phyloP scores from a whole-genome alignment of 2,113 vertebrate genomes.

The Cichladusa arquata region DNA sequence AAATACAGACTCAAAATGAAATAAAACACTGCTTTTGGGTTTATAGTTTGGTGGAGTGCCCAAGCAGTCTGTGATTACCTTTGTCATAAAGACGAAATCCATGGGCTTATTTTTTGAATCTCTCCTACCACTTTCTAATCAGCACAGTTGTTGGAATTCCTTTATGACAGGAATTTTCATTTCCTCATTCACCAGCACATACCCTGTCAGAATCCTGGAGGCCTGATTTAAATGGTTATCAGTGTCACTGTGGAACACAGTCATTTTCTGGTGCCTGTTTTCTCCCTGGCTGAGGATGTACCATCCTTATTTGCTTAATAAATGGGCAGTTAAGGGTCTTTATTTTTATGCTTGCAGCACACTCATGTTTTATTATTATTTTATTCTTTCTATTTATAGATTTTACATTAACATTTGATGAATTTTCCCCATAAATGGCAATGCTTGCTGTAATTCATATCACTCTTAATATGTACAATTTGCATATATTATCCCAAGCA shows the following conservation, averaged over 20 bases:
- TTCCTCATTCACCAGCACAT: neutral
- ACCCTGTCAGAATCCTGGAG: neutral
- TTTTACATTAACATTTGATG: conserved; percentile 64
- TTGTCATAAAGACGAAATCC: neutral
- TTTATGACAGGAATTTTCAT: conserved; percentile 19
- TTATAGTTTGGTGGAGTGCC: conserved; percentile 14
- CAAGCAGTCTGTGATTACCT: conserved; percentile 27
- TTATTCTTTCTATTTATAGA: conserved; percentile 66
- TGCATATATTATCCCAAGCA: conserved; percentile 65
- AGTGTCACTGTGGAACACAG: neutral
- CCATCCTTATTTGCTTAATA: conserved; percentile 53
- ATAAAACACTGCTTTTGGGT: neutral
- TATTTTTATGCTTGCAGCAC: conserved; percentile 45
- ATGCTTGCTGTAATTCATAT: conserved; percentile 54
- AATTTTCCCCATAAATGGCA: conserved; percentile 53
- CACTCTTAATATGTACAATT: conserved; percentile 60
- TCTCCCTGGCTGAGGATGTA: neutral
- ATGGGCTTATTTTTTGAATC: neutral
- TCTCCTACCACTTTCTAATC: neutral
- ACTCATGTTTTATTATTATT: conserved; percentile 54
- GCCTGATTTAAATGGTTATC: conserved; percentile 22
- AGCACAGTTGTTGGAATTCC: neutral
- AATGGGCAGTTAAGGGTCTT: conserved; percentile 55
- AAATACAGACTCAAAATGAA: neutral
- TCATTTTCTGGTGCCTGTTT: conserved; percentile 18